Evolutionary conservation across 2,113 vertebrate genomes (phyloP).

Genomic region (Aspiorhynchus laticeps): DNA sequence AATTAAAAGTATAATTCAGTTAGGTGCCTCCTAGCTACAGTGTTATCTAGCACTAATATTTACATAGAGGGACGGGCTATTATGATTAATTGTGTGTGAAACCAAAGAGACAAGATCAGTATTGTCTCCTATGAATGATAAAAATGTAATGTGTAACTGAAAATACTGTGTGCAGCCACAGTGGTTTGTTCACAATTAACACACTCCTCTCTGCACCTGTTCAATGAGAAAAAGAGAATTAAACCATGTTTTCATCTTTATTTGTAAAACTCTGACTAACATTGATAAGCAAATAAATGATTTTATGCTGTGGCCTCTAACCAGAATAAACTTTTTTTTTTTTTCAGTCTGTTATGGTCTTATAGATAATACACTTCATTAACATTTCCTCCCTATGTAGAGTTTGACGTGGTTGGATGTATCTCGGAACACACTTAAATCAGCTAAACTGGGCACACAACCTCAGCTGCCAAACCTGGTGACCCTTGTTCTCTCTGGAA

Average conservation of each 20-base stretch:
- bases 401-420: slow-evolving; percentile 84
- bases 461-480: slow-evolving; percentile 80
- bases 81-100: neutral
- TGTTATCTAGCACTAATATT: slow-evolving; percentile 6
- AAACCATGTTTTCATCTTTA: neutral
- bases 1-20: neutral
- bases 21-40: neutral
- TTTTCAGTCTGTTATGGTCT: neutral
- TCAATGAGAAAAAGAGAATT: no score
- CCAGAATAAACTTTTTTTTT: neutral
- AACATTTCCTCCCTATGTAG: slow-evolving; percentile 66
- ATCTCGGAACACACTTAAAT: slow-evolving; percentile 82
- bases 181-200: neutral
- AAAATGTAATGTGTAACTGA: neutral
- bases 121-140: neutral
- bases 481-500: slow-evolving; percentile 77
- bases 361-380: neutral
- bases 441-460: slow-evolving; percentile 78
- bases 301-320: neutral
- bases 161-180: neutral
- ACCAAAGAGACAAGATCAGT: neutral
- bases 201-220: neutral
- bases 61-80: neutral
- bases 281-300: neutral
- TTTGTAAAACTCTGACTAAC: neutral